phyloP scores from a whole-genome alignment of 1,140 invertebrate species.

The Hycleus phaleratus region DNA sequence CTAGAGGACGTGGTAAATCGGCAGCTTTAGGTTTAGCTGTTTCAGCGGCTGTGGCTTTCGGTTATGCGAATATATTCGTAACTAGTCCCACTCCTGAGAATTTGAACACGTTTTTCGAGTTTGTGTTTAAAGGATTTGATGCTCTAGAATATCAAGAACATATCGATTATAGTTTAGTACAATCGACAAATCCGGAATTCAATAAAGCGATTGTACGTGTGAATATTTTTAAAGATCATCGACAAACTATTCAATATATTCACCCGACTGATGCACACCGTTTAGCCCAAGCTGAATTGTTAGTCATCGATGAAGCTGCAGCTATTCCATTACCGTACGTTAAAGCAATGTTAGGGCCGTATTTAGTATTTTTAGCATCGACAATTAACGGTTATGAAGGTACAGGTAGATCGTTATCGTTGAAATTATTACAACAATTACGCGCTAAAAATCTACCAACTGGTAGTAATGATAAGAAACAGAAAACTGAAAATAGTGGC shows the following conservation, averaged over 20 bases:
- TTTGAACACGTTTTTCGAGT: slow-evolving; percentile 96
- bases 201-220: slow-evolving; percentile 94
- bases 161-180: slow-evolving; percentile 91
- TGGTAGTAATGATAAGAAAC: slow-evolving; percentile 31
- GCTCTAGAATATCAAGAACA: slow-evolving; percentile 94
- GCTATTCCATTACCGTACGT: slow-evolving; percentile 95
- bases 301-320: slow-evolving; percentile 98
- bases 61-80: slow-evolving; percentile 97
- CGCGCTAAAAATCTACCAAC: slow-evolving; percentile 50
- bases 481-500: slow-evolving; percentile 28
- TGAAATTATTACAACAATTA: slow-evolving; percentile 92
- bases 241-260: slow-evolving; percentile 98
- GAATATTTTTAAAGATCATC: slow-evolving; percentile 83
- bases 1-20: slow-evolving; percentile 95
- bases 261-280: slow-evolving; percentile 84
- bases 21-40: slow-evolving; percentile 94
- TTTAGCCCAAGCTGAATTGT: slow-evolving; percentile 85
- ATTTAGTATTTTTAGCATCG: slow-evolving; percentile 92
- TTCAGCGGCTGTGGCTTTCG: slow-evolving; percentile 73
- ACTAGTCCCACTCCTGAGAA: slow-evolving; percentile 98
- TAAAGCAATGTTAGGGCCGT: slow-evolving; percentile 83
- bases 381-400: slow-evolving; percentile 99
- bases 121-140: slow-evolving; percentile 95
- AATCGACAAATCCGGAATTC: slow-evolving; percentile 93
- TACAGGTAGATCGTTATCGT: slow-evolving; percentile 92